Base-by-base conservation (phyloP, 2,888 invertebrate genomes). In the Orchesellides sinensis region DNA sequence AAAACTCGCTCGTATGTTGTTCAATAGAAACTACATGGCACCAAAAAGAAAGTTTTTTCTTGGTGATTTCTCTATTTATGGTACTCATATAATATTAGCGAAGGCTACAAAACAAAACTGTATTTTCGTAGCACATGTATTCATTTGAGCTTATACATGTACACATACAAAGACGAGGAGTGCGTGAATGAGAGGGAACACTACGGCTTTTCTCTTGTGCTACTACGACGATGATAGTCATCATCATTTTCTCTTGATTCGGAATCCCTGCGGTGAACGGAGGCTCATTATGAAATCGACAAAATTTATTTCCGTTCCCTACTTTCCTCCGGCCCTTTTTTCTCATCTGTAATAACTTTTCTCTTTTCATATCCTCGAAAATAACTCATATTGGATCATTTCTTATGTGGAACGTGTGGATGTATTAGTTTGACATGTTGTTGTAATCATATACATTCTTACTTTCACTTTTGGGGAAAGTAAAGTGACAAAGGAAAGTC, bases 271-370 rank as follows among this genome's bases (percentile, higher is more conserved):
- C 27, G 27, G 56, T 56, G 56, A 56, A 12, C 25, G 5, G 2
- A 3, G 12, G 29, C 59, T 59, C 59, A 59, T 59, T 59, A 59
- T 59, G 59, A 59, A 59, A 59, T 59, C 32, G 59, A 32, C 59
- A 59, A 59, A 27, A 23, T 59, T 54, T 4, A 10, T 59, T 29
- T 59, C 14, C 40, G n/a, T n/a, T 40, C 10, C 40, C 40, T n/a
- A 40, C 40, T 40, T 40, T 40, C 40, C 10, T 40, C 2, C 1
- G 2, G 10, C n/a, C 40, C 10, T 8, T 40, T 8, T 40, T 10
- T 8, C n/a, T 2, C 40, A 40, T n/a, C n/a, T n/a, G n/a, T n/a
- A n/a, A n/a, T n/a, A n/a, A n/a, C n/a, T n/a, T n/a, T n/a, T n/a
- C n/a, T n/a, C n/a, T n/a, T n/a, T n/a, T n/a, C n/a, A n/a, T n/a